Evolutionary conservation across 2,797 vertebrate species (phyloP).

Genomic region (Benthosema pterotum): DNA sequence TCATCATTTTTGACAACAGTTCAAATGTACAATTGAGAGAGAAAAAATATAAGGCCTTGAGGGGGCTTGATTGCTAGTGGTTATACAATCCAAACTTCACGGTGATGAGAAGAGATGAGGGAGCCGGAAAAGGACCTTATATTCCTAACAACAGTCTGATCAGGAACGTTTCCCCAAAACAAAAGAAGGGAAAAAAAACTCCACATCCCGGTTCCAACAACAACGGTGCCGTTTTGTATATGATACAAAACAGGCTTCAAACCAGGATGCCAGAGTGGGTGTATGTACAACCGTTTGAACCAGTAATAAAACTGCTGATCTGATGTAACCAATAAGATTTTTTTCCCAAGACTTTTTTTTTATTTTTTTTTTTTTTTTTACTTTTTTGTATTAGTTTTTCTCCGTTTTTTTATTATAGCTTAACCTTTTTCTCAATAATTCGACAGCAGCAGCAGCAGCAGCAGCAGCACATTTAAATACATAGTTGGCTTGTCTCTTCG

Average conservation of each 20-base stretch:
- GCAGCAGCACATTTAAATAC: conserved; percentile 98
- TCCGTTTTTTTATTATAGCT: conserved; percentile 58
- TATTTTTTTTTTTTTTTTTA: conserved; percentile 49
- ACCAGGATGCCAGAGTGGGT: conserved; percentile 84
- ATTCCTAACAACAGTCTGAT: conserved; percentile 88
- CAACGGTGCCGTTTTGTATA: conserved; percentile 89
- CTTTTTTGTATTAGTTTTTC: conserved; percentile 55
- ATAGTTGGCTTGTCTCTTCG: conserved; percentile 93
- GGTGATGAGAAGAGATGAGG: conserved; percentile 87
- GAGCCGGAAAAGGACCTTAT: conserved; percentile 84
- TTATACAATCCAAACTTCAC: conserved; percentile 93
- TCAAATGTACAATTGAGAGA: conserved; percentile 97
- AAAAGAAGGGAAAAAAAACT: conserved; percentile 80
- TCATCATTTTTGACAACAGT: conserved; percentile 94
- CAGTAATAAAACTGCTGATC: conserved; percentile 87
- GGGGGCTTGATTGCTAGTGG: conserved; percentile 99
- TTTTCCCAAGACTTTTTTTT: conserved; percentile 31
- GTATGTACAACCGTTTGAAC: conserved; percentile 95
- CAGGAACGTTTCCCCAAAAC: conserved; percentile 90
- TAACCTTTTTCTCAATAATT: conserved; percentile 82
- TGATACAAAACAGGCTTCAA: conserved; percentile 91
- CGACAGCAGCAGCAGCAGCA: conserved; percentile 96
- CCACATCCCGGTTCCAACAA: conserved; percentile 91
- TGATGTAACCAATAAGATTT: conserved; percentile 84
- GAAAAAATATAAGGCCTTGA: conserved; percentile 99